Evolutionary conservation across 1,140 invertebrate genomes (phyloP), one percentile per base, ranked within the genome.

Genomic region (Maniola jurtina): DNA sequence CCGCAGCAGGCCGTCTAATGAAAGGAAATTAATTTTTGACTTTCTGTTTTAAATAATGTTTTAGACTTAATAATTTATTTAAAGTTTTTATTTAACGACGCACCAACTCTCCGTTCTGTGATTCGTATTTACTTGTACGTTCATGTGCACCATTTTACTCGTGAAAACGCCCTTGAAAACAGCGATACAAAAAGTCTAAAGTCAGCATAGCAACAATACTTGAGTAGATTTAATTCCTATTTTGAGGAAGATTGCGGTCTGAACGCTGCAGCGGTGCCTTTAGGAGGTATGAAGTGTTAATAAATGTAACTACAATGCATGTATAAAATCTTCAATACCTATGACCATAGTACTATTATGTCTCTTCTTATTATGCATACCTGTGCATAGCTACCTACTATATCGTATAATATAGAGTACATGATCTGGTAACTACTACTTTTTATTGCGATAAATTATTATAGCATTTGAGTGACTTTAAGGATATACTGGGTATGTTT

Each of bases 181-280:
- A 65, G 80, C 79, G 81, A 79, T 82, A 79, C 79, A 84, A 89
- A 86, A 83, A 85, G 76, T 81, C 80, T 83, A 80, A 83, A 86
- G 84, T 88, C 88, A 87, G 88, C 88, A 87, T 90, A 90, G 88
- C 86, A 90, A 90, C 88, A 90, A 76, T 75, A 75, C 69, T 84
- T 77, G 63, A 70, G 75, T 74, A 72, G 68, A 64, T 82, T 77
- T 76, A 77, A 73, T 72, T 79, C 70, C 64, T 80, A 80, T 81
- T 83, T 82, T 68, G 64, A 77, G 72, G 75, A 75, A 75, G 73
- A 80, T 75, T 70, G 48, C 56, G 67, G 68, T 62, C 52, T 75
- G 66, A 75, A 70, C 42, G 48, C 63, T 69, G 68, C 58, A 75
- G 70, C 68, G 71, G 86, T 88, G 80, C 81, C 77, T 84, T 83